Conservation (phyloP, 2,888 invertebrate genomes). For the Drosophila kanekoi region DNA sequence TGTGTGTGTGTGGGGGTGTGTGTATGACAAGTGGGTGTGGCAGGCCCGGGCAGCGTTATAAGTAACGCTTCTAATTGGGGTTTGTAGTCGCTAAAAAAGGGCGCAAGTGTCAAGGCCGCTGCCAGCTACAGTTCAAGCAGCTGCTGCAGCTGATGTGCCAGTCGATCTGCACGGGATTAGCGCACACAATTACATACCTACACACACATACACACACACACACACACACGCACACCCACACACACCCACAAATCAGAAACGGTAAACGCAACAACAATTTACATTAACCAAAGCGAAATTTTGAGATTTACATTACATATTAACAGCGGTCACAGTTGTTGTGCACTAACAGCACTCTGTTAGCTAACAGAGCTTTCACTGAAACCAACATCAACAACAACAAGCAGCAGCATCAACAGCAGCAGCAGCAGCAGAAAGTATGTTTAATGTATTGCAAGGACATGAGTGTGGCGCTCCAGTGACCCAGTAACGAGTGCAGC, state of each 20-base stretch:
- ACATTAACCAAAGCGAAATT: slow-evolving; percentile 20
- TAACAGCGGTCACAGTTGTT: slow-evolving; percentile 67
- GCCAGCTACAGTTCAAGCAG: slow-evolving; percentile 39
- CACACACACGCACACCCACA: slow-evolving; percentile 4
- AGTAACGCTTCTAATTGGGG: slow-evolving; percentile 70
- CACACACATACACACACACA: slow-evolving; percentile 5
- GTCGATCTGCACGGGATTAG: slow-evolving; percentile 23
- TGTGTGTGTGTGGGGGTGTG: slow-evolving; percentile 16
- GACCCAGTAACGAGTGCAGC: slow-evolving; percentile 83
- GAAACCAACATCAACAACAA: slow-evolving; percentile 48
- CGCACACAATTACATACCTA: neutral
- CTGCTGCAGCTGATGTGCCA: slow-evolving; percentile 26
- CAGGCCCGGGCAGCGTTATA: slow-evolving; percentile 65
- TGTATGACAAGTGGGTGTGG: slow-evolving; percentile 61
- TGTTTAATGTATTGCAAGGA: slow-evolving; percentile 82
- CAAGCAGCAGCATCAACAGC: slow-evolving; percentile 18
- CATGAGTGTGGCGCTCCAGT: slow-evolving; percentile 84
- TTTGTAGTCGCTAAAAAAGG: slow-evolving; percentile 58
- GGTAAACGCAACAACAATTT: slow-evolving; percentile 30
- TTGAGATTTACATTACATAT: slow-evolving; percentile 9
- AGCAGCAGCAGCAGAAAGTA: slow-evolving; percentile 60
- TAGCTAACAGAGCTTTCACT: slow-evolving; percentile 68
- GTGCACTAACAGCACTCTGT: slow-evolving; percentile 46
- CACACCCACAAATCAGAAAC: slow-evolving; percentile 16
- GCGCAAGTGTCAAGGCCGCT: slow-evolving; percentile 74